Percentiles rank a stretch among this genome's conserved stretches.
phyloP scores from a whole-genome alignment of 2,888 invertebrate genomes.

The Lasioglossum villosulum region DNA sequence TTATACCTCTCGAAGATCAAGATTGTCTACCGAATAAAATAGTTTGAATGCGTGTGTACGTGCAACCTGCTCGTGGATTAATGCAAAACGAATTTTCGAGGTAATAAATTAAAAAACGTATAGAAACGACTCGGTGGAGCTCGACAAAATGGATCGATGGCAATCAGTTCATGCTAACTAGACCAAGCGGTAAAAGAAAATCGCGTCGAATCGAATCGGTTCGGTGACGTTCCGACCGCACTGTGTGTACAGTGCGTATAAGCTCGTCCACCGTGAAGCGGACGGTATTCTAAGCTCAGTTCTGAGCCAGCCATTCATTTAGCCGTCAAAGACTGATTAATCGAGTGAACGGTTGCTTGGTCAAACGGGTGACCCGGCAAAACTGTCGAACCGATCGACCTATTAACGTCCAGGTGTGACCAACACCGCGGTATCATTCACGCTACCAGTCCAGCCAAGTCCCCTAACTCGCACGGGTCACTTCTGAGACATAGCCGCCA shows the following conservation, averaged over 20 bases:
- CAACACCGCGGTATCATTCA: conserved; percentile 47
- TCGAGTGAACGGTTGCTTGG: conserved; percentile 38
- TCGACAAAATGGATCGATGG: neutral
- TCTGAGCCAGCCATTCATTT: conserved; percentile 45
- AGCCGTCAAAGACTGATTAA: conserved; percentile 60
- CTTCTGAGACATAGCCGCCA: no score
- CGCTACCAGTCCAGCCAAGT: neutral
- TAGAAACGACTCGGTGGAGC: neutral
- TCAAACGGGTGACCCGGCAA: conserved; percentile 54
- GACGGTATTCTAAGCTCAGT: conserved; percentile 34
- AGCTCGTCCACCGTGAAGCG: neutral
- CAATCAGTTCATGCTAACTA: neutral
- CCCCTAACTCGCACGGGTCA: neutral
- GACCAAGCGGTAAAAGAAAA: neutral
- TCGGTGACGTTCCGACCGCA: neutral
- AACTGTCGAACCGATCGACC: conserved; percentile 44
- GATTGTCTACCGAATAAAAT: neutral
- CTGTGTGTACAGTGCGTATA: neutral
- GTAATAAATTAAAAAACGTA: no score
- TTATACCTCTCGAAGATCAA: neutral
- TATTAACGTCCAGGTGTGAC: conserved; percentile 31
- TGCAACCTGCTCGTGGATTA: neutral
- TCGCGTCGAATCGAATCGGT: neutral
- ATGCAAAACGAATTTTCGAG: neutral
- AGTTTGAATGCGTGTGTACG: neutral